phyloP scores from a whole-genome alignment of 64 coral and sea anemone species.

The Orbicella faveolata region DNA sequence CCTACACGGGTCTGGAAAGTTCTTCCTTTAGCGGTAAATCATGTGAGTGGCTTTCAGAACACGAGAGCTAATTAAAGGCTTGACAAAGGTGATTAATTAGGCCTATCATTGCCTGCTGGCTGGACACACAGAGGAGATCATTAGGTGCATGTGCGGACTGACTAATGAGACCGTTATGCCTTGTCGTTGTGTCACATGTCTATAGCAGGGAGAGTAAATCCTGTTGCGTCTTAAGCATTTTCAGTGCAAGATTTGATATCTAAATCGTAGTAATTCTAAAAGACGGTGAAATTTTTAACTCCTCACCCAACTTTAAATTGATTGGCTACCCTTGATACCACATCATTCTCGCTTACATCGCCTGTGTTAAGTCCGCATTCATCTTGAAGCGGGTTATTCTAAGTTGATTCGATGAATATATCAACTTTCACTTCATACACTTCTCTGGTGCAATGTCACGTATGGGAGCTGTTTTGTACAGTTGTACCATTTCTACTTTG shows the following conservation, averaged over 20 bases:
- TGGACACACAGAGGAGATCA: not conserved
- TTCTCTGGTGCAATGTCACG: no score
- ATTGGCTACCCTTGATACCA: not conserved
- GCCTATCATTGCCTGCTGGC: not conserved
- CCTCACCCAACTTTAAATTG: not conserved
- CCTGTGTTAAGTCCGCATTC: not conserved
- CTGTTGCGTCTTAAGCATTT: no score
- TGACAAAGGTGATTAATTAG: not conserved
- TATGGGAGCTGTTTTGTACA: not conserved
- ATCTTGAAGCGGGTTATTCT: no score
- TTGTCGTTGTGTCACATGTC: not conserved
- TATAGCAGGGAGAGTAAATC: not conserved
- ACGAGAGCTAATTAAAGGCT: not conserved
- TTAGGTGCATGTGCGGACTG: not conserved
- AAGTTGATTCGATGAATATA: no score
- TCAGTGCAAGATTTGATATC: no score
- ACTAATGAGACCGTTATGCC: not conserved
- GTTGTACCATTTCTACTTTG: not conserved
- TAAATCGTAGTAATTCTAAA: no score
- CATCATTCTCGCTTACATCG: not conserved
- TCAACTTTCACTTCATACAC: no score
- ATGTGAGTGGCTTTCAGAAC: not conserved
- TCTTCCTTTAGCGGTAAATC: not conserved
- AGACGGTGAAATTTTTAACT: not conserved
- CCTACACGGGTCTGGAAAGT: not conserved